phyloP scores from a whole-genome alignment of 2,113 vertebrate species.

The Okapia johnstoni region DNA sequence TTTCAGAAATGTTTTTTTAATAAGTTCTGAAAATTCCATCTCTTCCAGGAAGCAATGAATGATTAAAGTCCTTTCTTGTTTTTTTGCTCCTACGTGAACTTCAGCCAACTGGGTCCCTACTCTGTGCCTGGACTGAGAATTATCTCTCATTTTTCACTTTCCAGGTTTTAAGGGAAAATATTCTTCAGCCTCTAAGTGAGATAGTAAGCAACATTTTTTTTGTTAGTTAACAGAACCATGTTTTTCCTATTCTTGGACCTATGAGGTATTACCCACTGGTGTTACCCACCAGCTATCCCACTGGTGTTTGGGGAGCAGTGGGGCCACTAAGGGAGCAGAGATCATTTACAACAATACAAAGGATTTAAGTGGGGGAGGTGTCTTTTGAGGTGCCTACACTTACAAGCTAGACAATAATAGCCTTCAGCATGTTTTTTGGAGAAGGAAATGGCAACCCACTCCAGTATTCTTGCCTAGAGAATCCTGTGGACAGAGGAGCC shows the following conservation, averaged over 20 bases:
- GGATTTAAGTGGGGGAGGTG: background rate
- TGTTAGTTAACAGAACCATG: background rate
- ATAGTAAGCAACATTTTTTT: background rate
- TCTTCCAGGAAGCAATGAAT: background rate
- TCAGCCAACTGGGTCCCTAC: background rate
- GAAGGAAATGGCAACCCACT: too few relatives aligned
- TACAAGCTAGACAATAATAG: background rate
- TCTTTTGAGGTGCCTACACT: background rate
- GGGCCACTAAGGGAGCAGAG: background rate
- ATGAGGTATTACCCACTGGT: background rate
- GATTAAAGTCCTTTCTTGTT: background rate
- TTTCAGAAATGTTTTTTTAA: background rate
- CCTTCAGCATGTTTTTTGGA: conserved; percentile 26
- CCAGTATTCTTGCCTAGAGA: too few relatives aligned
- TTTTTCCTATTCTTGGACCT: conserved; percentile 15
- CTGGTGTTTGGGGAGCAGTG: background rate
- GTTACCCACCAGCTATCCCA: background rate
- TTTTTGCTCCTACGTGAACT: background rate
- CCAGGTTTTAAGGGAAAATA: background rate
- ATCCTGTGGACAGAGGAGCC: too few relatives aligned
- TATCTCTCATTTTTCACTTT: background rate
- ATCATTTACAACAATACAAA: background rate
- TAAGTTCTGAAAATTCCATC: background rate
- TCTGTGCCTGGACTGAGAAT: background rate
- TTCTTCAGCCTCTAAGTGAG: background rate